Evolutionary conservation across 2,888 invertebrate species (phyloP).

Genomic region (Philhelius pedissequus): DNA sequence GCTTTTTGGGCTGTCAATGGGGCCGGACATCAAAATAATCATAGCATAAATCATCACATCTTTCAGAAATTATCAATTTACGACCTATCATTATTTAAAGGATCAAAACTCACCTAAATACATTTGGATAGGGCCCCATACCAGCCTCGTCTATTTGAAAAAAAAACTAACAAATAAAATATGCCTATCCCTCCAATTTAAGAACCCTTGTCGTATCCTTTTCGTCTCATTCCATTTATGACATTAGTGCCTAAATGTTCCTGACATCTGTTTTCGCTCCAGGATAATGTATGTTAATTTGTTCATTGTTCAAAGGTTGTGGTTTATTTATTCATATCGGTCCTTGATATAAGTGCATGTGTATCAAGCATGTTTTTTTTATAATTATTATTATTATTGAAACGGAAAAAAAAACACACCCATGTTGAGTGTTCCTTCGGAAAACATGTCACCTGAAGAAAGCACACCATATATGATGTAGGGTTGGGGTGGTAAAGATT

Average conservation of each 20-base stretch:
- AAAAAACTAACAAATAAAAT: neutral
- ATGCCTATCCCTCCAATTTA: neutral
- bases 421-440: neutral
- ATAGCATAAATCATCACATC: no score
- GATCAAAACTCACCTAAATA: neutral
- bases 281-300: neutral
- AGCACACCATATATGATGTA: neutral
- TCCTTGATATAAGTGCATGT: neutral
- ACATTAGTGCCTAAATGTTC: neutral
- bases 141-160: no score
- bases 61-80: no score
- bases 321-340: neutral
- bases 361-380: neutral
- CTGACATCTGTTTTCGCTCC: neutral
- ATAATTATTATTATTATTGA: neutral
- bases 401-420: neutral
- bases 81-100: no score
- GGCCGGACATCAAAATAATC: no score
- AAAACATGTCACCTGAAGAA: conserved; percentile 29
- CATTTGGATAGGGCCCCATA: neutral
- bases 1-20: no score
- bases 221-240: neutral
- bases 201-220: neutral
- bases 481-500: conserved; percentile 10
- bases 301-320: neutral